Base-by-base conservation (phyloP, 1,140 invertebrate species). In the Mactra quadrangularis region DNA sequence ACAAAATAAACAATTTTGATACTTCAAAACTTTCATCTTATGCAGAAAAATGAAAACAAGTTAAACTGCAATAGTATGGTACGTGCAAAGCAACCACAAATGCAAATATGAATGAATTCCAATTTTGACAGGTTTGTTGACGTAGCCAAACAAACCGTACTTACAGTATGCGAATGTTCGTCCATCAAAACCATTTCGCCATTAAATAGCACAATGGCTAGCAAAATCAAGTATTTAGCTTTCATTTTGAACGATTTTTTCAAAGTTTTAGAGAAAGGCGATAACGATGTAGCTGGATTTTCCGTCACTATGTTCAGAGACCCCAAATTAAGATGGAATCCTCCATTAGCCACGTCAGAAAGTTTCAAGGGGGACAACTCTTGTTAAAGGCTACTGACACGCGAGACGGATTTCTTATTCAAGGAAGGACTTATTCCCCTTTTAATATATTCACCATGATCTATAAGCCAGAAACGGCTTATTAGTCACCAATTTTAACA, bases 161-260 rank as follows among this genome's bases (percentile, higher is more conserved):
- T 89, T 89, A 90, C 89, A 52, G 76, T 81, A 86, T 90, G 89
- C 72, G 87, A 86, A 55, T 90, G 89, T 85, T 90, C 89, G 59
- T 90, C 89, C 59, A 86, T 86, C 60, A 74, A 53, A 31, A 64
- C 84, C 1, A 71, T 38, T 53, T 53, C 84, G 22, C 87, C 50
- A 59, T 77, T 71, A 76, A 84, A 72, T 52, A 85, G 75, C 38
- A 87, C 31, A 29, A 87, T 31, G n/a, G 57, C 33, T 35, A 70
- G 41, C 45, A 85, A 70, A 71, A 59, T 27, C 59, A 87, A 85
- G 64, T 76, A 38, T 62, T 77, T 90, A 27, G 79, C 45, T 60
- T 55, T 72, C 87, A 88, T 89, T 70, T 85, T 87, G 55, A 72
- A 9, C 35, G 31, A 38, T 82, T 33, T 68, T 57, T 59, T 38